phyloP scores from a whole-genome alignment of 2,888 invertebrate species.

The Alviniconcha strummeri region DNA sequence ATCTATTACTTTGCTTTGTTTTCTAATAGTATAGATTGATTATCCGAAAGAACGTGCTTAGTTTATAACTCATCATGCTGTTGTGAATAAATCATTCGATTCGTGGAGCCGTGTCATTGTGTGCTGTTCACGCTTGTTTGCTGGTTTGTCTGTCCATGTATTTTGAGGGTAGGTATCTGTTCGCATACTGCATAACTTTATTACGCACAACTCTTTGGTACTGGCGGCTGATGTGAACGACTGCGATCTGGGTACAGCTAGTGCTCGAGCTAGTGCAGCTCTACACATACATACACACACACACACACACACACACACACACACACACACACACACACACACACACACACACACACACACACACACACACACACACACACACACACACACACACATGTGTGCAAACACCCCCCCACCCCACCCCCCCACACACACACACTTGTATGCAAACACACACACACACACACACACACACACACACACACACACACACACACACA shows the following conservation, averaged over 20 bases:
- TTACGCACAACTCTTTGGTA: background rate
- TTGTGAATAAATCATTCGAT: background rate
- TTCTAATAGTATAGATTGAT: too few species aligned
- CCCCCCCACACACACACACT: background rate
- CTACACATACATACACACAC: background rate
- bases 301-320: slow-evolving; percentile 18
- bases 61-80: too few species aligned
- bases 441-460: background rate
- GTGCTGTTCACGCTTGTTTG: too few species aligned
- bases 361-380: background rate
- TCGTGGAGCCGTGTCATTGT: too few species aligned
- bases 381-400: background rate
- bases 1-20: too few species aligned
- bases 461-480: background rate
- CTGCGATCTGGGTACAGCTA: background rate
- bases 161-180: too few species aligned
- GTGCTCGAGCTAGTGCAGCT: background rate
- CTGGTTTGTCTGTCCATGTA: too few species aligned
- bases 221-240: background rate
- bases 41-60: too few species aligned
- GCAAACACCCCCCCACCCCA: background rate
- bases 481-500: background rate
- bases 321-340: slow-evolving; percentile 27
- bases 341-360: slow-evolving; percentile 16
- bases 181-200: background rate